Base-by-base conservation (phyloP, 2,888 invertebrate genomes). In the Falcaria lacertinaria region DNA sequence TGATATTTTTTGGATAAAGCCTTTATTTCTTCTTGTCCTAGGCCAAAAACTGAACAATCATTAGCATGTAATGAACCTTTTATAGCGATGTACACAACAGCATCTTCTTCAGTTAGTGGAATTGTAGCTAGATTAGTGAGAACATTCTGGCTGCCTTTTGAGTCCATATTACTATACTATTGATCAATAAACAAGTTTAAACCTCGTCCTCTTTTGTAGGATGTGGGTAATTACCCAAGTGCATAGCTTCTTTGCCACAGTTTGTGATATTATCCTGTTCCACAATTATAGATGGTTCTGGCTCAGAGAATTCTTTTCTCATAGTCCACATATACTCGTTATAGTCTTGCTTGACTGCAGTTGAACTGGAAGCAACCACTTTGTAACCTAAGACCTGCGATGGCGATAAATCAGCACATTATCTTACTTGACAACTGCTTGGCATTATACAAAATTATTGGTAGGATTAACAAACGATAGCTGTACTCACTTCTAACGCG, bases 301-400 rank as follows among this genome's bases (percentile, higher is more conserved):
- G 96, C 67, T 95, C 95, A 34, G 93, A 90, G 77, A 96, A 96
- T 64, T 96, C 96, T 78, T 95, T 95, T 90, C 96, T 93, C 95
- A 96, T 95, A 82, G 96, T 97, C 96, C 96, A 96, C 94, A 96
- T 96, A 67, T 96, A 96, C 75, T 96, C 96, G 90, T 95, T 95
- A 74, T 95, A 95, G 74, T 96, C 95, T 81, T 95, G 95, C 78
- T 95, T 95, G 16, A 96, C 94, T 50, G 95, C 93, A 41, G 95
- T 95, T 43, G 95, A 95, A 50, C 96, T 95, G 13, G 96, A 96
- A 44, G 96, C 95, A 39, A 96, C 95, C 43, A 96, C 96, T 85
- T 95, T 94, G 82, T 96, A 97, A 39, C 96, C 96, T 59, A 97
- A 90, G 47, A 96, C 95, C 92, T 92, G 70, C 36, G 74, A 80